Conservation (phyloP, 2,797 vertebrate species). For the Arctocebus calabarensis region DNA sequence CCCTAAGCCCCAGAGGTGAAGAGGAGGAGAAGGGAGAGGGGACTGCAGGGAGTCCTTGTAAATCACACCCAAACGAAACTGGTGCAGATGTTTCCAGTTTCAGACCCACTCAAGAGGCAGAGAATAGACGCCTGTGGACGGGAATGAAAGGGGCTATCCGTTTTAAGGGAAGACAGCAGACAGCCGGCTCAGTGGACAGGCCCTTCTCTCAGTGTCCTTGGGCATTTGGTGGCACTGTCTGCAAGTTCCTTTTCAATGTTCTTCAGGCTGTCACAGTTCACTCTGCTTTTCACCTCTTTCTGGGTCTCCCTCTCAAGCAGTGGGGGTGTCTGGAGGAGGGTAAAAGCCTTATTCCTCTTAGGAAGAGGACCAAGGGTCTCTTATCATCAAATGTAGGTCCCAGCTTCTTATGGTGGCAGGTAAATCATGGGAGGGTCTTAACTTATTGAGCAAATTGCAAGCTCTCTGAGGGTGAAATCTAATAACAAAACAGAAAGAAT, state of each 20-base stretch:
- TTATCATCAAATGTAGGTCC: not conserved
- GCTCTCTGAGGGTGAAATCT: constrained; percentile 8
- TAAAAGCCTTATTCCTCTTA: not conserved
- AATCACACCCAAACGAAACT: constrained; percentile 84
- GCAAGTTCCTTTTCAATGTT: not conserved
- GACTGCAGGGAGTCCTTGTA: constrained; percentile 83
- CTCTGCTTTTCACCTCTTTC: not conserved
- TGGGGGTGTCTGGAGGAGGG: not conserved
- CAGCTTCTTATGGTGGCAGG: not conserved
- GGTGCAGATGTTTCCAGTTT: constrained; percentile 86
- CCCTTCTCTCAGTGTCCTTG: not conserved
- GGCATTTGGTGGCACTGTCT: not conserved
- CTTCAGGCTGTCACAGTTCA: not conserved
- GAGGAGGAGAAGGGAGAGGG: constrained; percentile 79
- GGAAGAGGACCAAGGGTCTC: not conserved
- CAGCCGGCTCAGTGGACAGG: rapidly evolving
- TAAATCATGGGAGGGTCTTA: not conserved
- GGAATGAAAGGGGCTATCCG: constrained; percentile 50
- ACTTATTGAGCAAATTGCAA: not conserved
- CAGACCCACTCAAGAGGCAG: constrained; percentile 74
- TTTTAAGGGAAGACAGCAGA: constrained; percentile 29
- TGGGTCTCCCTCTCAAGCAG: not conserved
- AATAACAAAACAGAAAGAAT: not conserved
- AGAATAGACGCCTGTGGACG: not conserved
- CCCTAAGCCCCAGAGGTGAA: constrained; percentile 82